Conservation (phyloP, 2,797 vertebrate genomes). For the Enteromius viviparus region DNA sequence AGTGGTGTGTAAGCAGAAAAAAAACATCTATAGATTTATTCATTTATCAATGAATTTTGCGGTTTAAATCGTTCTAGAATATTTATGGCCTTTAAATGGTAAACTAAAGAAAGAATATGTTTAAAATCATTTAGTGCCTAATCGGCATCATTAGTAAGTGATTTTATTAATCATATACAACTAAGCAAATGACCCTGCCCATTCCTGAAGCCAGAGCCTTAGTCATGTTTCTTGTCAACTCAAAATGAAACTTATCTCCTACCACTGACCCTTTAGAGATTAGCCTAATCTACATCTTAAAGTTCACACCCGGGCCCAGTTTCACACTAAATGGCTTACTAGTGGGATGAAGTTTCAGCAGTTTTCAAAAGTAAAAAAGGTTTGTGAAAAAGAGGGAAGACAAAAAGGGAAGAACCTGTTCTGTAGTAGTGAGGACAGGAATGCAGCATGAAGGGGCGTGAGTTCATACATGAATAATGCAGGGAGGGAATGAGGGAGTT, state of each 20-base stretch:
- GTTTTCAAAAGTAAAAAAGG: conserved; percentile 17
- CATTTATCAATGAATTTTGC: neutral
- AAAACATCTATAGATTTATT: neutral
- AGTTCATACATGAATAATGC: conserved; percentile 28
- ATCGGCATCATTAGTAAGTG: neutral
- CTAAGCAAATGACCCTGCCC: conserved; percentile 22
- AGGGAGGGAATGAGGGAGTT: conserved; percentile 26
- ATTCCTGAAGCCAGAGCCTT: conserved; percentile 10
- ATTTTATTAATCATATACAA: conserved; percentile 15
- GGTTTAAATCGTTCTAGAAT: neutral
- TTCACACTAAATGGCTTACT: conserved; percentile 2
- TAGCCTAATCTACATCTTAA: neutral
- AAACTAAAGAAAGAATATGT: neutral
- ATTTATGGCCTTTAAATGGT: neutral
- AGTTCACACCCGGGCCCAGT: neutral
- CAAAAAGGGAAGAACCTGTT: neutral
- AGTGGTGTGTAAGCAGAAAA: neutral
- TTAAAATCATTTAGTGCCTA: neutral
- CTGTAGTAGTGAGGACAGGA: conserved; percentile 23
- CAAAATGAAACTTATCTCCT: conserved; percentile 9
- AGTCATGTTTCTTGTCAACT: conserved; percentile 15
- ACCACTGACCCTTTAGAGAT: neutral
- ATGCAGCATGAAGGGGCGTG: conserved; percentile 29
- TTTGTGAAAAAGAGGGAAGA: neutral
- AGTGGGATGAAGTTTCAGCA: conserved; percentile 6